Conservation (phyloP, 1,140 invertebrate genomes). For the Neodiprion pinetum region DNA sequence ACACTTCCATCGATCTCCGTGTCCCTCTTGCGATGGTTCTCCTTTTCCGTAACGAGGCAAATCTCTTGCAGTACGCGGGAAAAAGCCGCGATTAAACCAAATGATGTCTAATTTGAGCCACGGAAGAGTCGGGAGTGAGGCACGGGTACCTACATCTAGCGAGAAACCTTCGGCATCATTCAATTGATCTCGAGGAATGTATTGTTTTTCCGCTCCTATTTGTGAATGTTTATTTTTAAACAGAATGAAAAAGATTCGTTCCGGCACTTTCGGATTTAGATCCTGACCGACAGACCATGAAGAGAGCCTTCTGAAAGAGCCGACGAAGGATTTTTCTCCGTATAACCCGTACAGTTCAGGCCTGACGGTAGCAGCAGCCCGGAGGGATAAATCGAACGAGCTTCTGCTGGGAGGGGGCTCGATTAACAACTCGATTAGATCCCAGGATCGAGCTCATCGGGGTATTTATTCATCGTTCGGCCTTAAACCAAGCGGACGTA, state of each 20-base stretch:
- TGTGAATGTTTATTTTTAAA: not conserved
- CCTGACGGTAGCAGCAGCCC: too few relatives aligned
- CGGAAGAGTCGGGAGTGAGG: not conserved
- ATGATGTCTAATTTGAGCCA: not conserved
- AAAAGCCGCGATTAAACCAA: not conserved
- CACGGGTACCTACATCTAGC: not conserved
- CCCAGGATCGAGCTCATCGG: not conserved
- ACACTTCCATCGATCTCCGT: too few relatives aligned
- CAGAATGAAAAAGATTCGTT: slow-evolving; percentile 1
- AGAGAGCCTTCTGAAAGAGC: not conserved
- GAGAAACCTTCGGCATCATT: not conserved
- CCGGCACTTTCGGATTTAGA: slow-evolving; percentile 6
- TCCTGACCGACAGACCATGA: not conserved
- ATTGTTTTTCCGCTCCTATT: not conserved
- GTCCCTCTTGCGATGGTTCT: too few relatives aligned
- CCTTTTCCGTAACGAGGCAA: too few relatives aligned
- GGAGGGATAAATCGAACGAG: too few relatives aligned
- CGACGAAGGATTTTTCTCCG: not conserved
- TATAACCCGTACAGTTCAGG: not conserved
- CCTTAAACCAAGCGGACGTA: not conserved
- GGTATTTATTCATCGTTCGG: not conserved
- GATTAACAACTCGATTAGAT: not conserved
- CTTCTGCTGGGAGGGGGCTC: not conserved
- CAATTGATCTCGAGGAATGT: slow-evolving; percentile 13
- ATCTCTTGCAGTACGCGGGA: not conserved